Conservation (phyloP, 1,140 invertebrate species). For the Anastatus disparis region DNA sequence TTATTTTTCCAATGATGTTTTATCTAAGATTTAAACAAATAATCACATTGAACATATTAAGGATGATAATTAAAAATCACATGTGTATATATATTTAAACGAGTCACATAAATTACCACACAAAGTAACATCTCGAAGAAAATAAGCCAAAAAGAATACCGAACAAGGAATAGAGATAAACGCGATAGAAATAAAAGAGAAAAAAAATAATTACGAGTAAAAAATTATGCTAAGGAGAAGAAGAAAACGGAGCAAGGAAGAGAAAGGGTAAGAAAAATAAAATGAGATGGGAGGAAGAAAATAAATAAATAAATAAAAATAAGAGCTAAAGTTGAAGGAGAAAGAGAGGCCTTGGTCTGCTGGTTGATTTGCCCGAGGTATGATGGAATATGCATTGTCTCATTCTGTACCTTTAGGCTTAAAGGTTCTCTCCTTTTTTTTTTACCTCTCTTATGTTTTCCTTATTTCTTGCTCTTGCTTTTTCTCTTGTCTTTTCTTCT, state of each 20-base stretch:
- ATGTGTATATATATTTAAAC: not conserved
- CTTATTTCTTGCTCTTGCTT: no score
- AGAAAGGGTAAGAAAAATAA: slow-evolving; percentile 17
- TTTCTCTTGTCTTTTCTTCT: slow-evolving; percentile 27
- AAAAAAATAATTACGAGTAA: not conserved
- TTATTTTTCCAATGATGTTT: no score
- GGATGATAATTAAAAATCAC: no score
- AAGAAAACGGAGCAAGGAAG: not conserved
- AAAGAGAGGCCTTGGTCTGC: slow-evolving; percentile 50
- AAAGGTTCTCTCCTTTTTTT: slow-evolving; percentile 41
- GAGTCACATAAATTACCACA: not conserved
- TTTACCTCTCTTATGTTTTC: no score
- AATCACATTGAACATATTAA: no score
- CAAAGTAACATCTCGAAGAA: not conserved
- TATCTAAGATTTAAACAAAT: no score
- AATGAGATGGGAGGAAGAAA: slow-evolving; percentile 36
- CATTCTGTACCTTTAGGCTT: slow-evolving; percentile 46
- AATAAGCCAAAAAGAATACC: not conserved
- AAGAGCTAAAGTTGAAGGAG: no score
- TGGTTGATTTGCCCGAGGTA: slow-evolving; percentile 48
- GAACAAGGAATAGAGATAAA: not conserved
- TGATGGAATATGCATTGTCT: slow-evolving; percentile 55
- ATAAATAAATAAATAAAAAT: no score
- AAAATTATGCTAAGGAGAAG: not conserved
- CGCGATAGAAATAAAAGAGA: not conserved